Base-by-base conservation (phyloP, 2,113 vertebrate genomes). In the Heterochromis multidens region DNA sequence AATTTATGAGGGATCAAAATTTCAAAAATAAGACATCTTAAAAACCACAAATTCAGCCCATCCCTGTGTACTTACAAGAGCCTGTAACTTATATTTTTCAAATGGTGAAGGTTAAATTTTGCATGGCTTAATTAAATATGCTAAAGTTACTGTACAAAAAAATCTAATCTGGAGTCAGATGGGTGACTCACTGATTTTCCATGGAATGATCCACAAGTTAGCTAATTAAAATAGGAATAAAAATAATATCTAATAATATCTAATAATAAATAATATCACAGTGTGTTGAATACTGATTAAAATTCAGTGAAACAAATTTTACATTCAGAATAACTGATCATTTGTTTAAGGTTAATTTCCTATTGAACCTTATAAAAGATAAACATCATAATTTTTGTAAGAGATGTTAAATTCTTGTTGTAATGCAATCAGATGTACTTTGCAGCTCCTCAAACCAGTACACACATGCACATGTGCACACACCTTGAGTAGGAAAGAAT, bases 241-340 rank as follows among this genome's bases (percentile, higher is more conserved):
- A 31, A 8, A 13, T 72, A 21, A 23, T 65, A 65, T 65, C 16
- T 65, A 65, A 65, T n/a, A n/a, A n/a, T n/a, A n/a, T n/a, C n/a
- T n/a, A n/a, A n/a, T n/a, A n/a, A n/a, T n/a, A n/a, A n/a, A n/a
- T n/a, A n/a, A n/a, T n/a, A n/a, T n/a, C 62, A 23, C 23, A 21
- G 40, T 37, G 6, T 65, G 33, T 23, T 65, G 40, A 52, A 31
- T n/a, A 31, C 7, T 49, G 19, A 19, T 27, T 52, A 16, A 70
- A 70, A 19, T 72, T 31, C 46, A 31, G 16, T 74, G 17, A 74
- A 46, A 21, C 23, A 21, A 74, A n/a, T 52, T 49, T 72, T 72
- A 49, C 43, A 49, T 0, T 52, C 67, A 74, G 46, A 46, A 14
- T 74, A 49, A n/a, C 0, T 17, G 7, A 52, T 80, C 35, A 49